Conservation (phyloP, 2,888 invertebrate species). For the Ormyrus labotus region DNA sequence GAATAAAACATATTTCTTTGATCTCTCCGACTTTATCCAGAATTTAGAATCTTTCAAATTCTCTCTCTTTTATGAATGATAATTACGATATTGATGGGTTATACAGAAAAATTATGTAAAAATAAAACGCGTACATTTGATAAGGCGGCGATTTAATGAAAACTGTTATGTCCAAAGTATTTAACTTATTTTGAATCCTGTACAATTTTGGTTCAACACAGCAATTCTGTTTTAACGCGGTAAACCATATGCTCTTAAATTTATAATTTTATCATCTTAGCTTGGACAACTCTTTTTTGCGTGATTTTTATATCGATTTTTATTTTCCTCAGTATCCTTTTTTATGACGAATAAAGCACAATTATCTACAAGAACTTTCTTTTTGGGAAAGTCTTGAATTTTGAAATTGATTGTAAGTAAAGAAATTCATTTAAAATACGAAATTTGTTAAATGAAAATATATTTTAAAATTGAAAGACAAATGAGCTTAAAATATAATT, state of each 20-base stretch:
- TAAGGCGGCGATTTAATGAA: conserved; percentile 52
- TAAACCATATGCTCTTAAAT: conserved; percentile 31
- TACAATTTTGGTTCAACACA: conserved; percentile 58
- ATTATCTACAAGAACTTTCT: conserved; percentile 35
- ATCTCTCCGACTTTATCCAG: conserved; percentile 16
- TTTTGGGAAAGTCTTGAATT: conserved; percentile 55
- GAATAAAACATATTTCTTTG: conserved; percentile 20
- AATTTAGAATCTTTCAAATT: conserved; percentile 25
- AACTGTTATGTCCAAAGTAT: conserved; percentile 52
- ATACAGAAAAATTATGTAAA: conserved; percentile 45
- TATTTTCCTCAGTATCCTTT: conserved; percentile 23
- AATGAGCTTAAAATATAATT: not conserved
- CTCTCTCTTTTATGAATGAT: conserved; percentile 35
- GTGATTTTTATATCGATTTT: conserved; percentile 11
- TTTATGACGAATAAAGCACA: conserved; percentile 31
- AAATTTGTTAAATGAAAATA: not conserved
- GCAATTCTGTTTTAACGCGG: conserved; percentile 44
- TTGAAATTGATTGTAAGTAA: conserved; percentile 35
- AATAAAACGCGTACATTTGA: conserved; percentile 54
- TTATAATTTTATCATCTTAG: conserved; percentile 42
- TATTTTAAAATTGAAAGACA: not conserved
- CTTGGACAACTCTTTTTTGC: conserved; percentile 25
- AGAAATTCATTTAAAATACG: conserved; percentile 5
- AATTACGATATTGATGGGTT: conserved; percentile 42
- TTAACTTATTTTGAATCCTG: conserved; percentile 54